Base-by-base conservation (phyloP, 2,113 vertebrate species). In the Peromyscus leucopus region DNA sequence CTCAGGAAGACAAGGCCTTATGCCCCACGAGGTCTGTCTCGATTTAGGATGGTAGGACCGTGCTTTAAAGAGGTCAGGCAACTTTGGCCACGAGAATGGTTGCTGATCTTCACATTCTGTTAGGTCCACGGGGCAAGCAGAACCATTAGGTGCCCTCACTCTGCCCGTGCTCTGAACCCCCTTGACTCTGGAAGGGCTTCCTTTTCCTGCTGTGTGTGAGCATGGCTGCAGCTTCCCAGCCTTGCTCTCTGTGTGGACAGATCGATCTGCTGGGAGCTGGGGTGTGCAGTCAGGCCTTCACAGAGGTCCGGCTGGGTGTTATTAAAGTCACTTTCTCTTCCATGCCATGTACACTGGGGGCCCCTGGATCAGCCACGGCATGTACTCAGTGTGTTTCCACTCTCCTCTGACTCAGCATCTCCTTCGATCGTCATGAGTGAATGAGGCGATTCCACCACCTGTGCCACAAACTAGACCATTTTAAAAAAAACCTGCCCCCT, bases 361-460 rank as follows among this genome's bases (percentile, higher is more conserved):
- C 51, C 31, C 74, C 21, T 33, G 71, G 17, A 46, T 48, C 16
- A 48, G 19, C 5, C 2, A 4, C 21, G 5, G 76, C 26, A 39
- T 2, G 17, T 7, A 42, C 59, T 46, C 2, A 16, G 33, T 7
- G 16, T 13, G 36, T 36, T 12, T 7, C 2, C 15, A 1, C 0
- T 7, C 15, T 15, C 63, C 67, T 71, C 17, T 16, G 61, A 61
- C 42, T 46, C 36, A 16, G 24, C 24, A 36, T n/a, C n/a, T 26
- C 74, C n/a, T 79, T 55, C 9, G 63, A 24, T 10, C 36, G 15
- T 36, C 51, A 19, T 39, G 9, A 51, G 61, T 28, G 13, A 65
- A 51, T 42, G n/a, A 74, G 19, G 72, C 4, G 21, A 33, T 22
- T 74, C 39, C 10, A 24, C n/a, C n/a, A 75, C n/a, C 39, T 2